Evolutionary conservation across 1,140 invertebrate genomes (phyloP).

Genomic region (Meloidogyne floridensis): DNA sequence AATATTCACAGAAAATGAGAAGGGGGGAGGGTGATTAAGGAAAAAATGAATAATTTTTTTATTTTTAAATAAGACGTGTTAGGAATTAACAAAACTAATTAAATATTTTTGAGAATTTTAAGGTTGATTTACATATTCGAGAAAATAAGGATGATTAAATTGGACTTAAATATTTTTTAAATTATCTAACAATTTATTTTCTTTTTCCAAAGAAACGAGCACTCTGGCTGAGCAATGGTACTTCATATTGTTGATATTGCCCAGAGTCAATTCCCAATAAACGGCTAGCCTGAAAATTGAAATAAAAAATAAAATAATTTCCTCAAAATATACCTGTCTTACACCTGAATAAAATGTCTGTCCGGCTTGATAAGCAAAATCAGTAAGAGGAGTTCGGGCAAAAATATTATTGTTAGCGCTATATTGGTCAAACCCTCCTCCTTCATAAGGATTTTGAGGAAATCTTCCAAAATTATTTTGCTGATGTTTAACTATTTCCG

Average conservation of each 20-base stretch:
- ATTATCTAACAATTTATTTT: constrained; percentile 11
- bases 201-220: constrained; percentile 29
- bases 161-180: not conserved
- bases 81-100: not conserved
- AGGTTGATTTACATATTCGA: no score
- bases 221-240: constrained; percentile 29
- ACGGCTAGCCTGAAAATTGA: constrained; percentile 25
- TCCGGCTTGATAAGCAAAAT: constrained; percentile 36
- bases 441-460: not conserved
- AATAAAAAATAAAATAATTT: not conserved
- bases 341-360: constrained; percentile 36
- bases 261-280: constrained; percentile 35
- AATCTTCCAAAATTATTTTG: not conserved
- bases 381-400: constrained; percentile 15
- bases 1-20: no score
- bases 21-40: no score
- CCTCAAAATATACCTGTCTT: not conserved
- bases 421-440: not conserved
- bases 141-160: not conserved
- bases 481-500: not conserved
- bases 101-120: not conserved
- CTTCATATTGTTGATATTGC: constrained; percentile 36
- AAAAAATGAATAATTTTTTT: no score
- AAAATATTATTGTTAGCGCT: constrained; percentile 3
- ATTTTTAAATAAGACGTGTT: not conserved